These are phyloP conservation scores for Anomalospiza imberbis DNA, from an alignment of 2,797 vertebrate species.

Conservation along the genomic window DNA sequence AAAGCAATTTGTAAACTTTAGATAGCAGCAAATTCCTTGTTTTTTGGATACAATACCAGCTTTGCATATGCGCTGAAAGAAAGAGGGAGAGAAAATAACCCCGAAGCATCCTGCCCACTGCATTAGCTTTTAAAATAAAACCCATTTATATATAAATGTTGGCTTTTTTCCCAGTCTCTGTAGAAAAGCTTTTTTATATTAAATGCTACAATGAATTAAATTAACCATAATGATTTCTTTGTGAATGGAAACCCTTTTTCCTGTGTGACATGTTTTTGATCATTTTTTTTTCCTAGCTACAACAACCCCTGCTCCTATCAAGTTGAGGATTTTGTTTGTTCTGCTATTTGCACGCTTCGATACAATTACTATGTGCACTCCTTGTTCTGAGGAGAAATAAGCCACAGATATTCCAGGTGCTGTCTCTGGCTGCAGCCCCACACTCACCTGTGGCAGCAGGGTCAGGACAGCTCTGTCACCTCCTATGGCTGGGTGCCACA, in stretches of 20 bases:
- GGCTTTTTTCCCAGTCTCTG: conserved; percentile 80
- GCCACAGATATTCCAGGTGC: rapidly evolving
- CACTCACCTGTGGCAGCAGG: not conserved
- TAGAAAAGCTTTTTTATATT: conserved; percentile 83
- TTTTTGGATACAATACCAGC: conserved; percentile 66
- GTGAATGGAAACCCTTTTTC: conserved; percentile 78
- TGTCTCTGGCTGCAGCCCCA: rapidly evolving
- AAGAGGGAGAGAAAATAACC: conserved; percentile 72
- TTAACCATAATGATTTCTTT: conserved; percentile 83
- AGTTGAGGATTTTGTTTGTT: conserved; percentile 57
- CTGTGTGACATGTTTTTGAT: conserved; percentile 76
- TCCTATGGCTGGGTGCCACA: rapidly evolving
- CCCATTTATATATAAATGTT: conserved; percentile 82
- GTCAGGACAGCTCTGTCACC: not conserved
- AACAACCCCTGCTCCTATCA: conserved; percentile 48
- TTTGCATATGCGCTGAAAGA: conserved; percentile 64
- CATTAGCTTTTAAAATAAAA: conserved; percentile 81
- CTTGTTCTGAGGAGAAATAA: not conserved
- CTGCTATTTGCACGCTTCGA: conserved; percentile 40
- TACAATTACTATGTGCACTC: conserved; percentile 17
- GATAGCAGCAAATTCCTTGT: conserved; percentile 69
- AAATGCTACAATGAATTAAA: conserved; percentile 83
- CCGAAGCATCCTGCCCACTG: conserved; percentile 73
- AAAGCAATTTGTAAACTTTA: conserved; percentile 71
- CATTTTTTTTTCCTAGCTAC: conserved; percentile 55